These are phyloP conservation scores for Leptinotarsa juncta DNA, from an alignment of 2,888 invertebrate species.

Conservation along the genomic window DNA sequence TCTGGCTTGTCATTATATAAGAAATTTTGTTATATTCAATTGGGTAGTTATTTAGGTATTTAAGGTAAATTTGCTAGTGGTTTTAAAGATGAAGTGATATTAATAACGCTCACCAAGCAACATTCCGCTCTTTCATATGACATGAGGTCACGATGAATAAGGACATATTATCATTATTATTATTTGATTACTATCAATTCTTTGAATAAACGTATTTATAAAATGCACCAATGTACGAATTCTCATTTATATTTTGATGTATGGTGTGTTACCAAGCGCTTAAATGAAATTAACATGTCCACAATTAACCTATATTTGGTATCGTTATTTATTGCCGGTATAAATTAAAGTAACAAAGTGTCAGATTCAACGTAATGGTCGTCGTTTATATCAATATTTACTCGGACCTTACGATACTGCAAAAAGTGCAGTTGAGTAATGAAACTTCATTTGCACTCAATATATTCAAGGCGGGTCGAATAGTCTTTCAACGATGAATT, in stretches of 20 bases:
- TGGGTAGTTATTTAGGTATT: no score
- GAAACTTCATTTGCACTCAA: not conserved
- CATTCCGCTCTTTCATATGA: no score
- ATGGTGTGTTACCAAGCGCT: conserved; percentile 8
- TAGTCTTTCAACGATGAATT: no score
- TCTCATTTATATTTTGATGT: conserved; percentile 7
- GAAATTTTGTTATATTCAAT: no score
- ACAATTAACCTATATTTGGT: conserved; percentile 33
- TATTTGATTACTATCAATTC: not conserved
- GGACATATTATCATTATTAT: no score
- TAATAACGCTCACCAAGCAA: no score
- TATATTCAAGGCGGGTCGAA: not conserved
- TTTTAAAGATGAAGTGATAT: no score
- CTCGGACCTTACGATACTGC: not conserved
- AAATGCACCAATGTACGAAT: conserved; percentile 5
- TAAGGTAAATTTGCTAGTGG: no score
- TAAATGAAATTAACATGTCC: conserved; percentile 28
- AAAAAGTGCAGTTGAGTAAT: not conserved
- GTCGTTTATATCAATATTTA: conserved; percentile 19
- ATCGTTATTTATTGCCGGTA: conserved; percentile 29
- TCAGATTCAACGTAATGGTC: conserved; percentile 22
- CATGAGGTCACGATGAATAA: no score
- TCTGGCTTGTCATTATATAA: no score
- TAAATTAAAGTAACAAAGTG: conserved; percentile 27
- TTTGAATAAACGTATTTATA: not conserved